Conservation (phyloP, 2,888 invertebrate species). For the Scaptodrosophila latifasciaeformis region DNA sequence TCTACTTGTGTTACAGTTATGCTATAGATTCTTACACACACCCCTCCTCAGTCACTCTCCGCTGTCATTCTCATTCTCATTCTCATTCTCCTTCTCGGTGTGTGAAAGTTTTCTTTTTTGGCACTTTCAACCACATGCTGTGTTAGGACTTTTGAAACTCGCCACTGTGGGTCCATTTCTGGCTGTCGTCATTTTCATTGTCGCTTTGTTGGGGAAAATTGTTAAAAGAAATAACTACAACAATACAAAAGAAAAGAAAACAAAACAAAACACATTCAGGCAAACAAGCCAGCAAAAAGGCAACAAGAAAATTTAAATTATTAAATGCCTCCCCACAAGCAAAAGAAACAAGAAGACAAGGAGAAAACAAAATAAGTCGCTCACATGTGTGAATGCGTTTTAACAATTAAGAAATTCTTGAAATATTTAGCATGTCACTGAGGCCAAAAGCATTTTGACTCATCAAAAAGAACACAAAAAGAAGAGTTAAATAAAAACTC, state of each 20-base stretch:
- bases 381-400: slow-evolving; percentile 24
- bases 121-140: slow-evolving; percentile 62
- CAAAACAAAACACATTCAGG: neutral
- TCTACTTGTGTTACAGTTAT: slow-evolving; percentile 52
- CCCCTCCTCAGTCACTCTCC: no score
- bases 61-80: neutral
- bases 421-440: slow-evolving; percentile 44
- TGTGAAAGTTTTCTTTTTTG: slow-evolving; percentile 17
- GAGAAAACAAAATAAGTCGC: neutral
- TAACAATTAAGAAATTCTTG: slow-evolving; percentile 60
- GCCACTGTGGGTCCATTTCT: neutral
- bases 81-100: slow-evolving; percentile 8
- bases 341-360: slow-evolving; percentile 28
- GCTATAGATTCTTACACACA: no score
- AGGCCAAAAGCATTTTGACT: slow-evolving; percentile 3
- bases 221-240: slow-evolving; percentile 56
- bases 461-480: neutral
- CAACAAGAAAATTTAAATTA: slow-evolving; percentile 51
- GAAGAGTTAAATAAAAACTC: no score
- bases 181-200: slow-evolving; percentile 45
- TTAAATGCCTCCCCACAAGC: slow-evolving; percentile 51
- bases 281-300: no score
- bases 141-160: slow-evolving; percentile 1
- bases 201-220: slow-evolving; percentile 52
- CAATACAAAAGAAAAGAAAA: slow-evolving; percentile 2